phyloP scores from a whole-genome alignment of 2,113 vertebrate genomes.

The Lepus europaeus region DNA sequence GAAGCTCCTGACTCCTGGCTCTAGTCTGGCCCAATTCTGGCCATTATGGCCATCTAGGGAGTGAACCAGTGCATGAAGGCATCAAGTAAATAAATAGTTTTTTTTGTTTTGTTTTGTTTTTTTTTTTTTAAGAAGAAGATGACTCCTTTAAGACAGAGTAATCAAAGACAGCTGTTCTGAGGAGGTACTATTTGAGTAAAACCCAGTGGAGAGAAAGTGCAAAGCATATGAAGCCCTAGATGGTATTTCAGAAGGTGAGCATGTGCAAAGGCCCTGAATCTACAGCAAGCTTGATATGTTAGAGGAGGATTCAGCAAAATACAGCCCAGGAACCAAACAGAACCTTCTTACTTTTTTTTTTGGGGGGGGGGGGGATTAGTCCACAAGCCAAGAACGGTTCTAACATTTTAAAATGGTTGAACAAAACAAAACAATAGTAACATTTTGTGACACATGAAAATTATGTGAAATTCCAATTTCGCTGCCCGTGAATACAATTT shows the following conservation, averaged over 20 bases:
- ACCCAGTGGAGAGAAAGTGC: background rate
- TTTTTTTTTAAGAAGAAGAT: too few species aligned
- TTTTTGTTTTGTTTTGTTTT: too few species aligned
- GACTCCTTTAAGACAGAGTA: background rate
- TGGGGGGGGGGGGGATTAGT: background rate
- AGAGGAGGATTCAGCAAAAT: background rate
- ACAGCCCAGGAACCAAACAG: background rate
- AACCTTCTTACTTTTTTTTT: background rate
- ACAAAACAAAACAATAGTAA: background rate
- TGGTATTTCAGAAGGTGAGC: background rate
- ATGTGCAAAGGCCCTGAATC: background rate
- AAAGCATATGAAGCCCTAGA: background rate
- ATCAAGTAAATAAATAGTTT: too few species aligned
- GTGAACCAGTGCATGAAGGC: too few species aligned
- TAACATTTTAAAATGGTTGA: slow-evolving; percentile 51
- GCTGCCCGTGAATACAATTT: slow-evolving; percentile 41
- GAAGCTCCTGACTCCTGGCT: too few species aligned
- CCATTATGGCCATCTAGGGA: too few species aligned
- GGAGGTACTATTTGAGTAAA: slow-evolving; percentile 37
- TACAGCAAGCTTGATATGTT: background rate
- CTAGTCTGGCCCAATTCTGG: too few species aligned
- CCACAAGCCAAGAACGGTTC: slow-evolving; percentile 29
- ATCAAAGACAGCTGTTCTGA: slow-evolving; percentile 5
- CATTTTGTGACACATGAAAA: slow-evolving; percentile 45
- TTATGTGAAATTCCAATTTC: slow-evolving; percentile 55